Base-by-base conservation (phyloP, 2,113 vertebrate species). In the Alligator sinensis region DNA sequence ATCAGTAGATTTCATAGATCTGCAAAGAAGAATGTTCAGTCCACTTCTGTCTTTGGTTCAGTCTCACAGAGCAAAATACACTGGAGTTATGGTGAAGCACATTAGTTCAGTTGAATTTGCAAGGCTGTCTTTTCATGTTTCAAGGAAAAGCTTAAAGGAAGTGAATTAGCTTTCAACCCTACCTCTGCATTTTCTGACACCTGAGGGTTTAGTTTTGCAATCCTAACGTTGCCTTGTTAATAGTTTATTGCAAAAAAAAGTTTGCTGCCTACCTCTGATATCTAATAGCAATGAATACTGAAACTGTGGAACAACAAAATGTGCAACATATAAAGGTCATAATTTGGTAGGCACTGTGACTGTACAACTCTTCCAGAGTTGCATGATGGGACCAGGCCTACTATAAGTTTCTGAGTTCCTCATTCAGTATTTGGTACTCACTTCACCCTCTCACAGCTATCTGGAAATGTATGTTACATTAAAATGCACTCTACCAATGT, bases 11-110 rank as follows among this genome's bases (percentile, higher is more conserved):
- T 30, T 68, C 64, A 19, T n/a, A 68, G 47, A 47, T 30, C 4
- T 68, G 64, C 6, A 30, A 15, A 68, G 64, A 68, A 19, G 5
- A 19, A 68, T 68, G n/a, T 68, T 30, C 15, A 68, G 30, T 68
- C 18, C n/a, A n/a, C 64, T 28, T 79, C 82, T 75, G n/a, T 22
- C 25, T 78, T 58, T 0, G 0, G 57, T n/a, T n/a, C 1, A 0
- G 22, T 11, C 11, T 19, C 54, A 25, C 21, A 6, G 17, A 17
- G 64, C 38, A 24, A 21, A 14, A 24, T 62, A 9, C 34, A 38
- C 38, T 74, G 70, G 18, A 22, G 27, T 58, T 55, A 57, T 55
- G 54, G 18, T 15, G 19, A 68, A 18, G 17, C n/a, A 19, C 64
- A 19, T 30, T 68, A 68, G 64, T 18, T 68, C 28, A 30, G n/a